These are phyloP conservation scores for Hylyphantes graminicola DNA, from an alignment of 1,140 invertebrate species.

Conservation along the genomic window DNA sequence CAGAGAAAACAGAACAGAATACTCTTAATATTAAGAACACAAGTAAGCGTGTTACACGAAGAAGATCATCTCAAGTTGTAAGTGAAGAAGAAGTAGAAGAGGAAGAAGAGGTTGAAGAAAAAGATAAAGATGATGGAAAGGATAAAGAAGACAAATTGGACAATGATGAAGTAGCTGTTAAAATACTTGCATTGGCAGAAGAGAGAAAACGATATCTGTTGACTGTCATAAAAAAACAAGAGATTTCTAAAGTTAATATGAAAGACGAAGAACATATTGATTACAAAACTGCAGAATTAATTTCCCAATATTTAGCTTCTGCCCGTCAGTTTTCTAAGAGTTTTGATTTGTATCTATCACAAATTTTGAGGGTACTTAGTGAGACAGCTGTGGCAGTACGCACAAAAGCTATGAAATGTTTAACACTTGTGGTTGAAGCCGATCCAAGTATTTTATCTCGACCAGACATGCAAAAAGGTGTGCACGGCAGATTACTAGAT, in stretches of 20 bases:
- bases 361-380: constrained; percentile 84
- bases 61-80: constrained; percentile 39
- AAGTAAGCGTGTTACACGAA: neutral
- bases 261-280: constrained; percentile 81
- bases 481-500: constrained; percentile 95
- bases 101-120: constrained; percentile 22
- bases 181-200: constrained; percentile 82
- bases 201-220: constrained; percentile 75
- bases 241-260: constrained; percentile 32
- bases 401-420: constrained; percentile 99
- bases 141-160: constrained; percentile 64
- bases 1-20: constrained; percentile 2
- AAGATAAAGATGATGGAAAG: constrained; percentile 65
- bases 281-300: constrained; percentile 92
- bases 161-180: constrained; percentile 73
- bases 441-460: constrained; percentile 92
- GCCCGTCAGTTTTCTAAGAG: constrained; percentile 96
- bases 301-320: constrained; percentile 95
- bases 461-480: constrained; percentile 93
- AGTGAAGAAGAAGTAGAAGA: constrained; percentile 70
- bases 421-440: constrained; percentile 97
- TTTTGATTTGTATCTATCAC: constrained; percentile 94
- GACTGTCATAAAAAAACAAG: constrained; percentile 50
- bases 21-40: constrained; percentile 14
- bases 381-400: constrained; percentile 96